phyloP scores from a whole-genome alignment of 2,888 invertebrate genomes.

The Carabus problematicus region DNA sequence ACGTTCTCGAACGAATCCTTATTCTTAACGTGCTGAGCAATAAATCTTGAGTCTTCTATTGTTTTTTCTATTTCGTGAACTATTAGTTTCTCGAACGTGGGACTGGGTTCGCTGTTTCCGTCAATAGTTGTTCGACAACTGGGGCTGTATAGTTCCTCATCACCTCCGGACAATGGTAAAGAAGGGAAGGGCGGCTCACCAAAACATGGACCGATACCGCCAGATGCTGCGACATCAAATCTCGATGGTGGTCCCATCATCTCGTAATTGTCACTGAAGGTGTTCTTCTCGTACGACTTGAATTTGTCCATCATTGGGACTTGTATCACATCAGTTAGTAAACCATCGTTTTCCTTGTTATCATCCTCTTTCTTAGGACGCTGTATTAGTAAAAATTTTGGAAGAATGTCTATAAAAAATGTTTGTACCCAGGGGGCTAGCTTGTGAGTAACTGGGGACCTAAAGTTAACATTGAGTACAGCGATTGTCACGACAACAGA shows the following conservation, averaged over 20 bases:
- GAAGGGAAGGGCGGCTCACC: conserved; percentile 74
- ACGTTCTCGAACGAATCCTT: conserved; percentile 94
- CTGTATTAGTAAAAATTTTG: conserved; percentile 86
- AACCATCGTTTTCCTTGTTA: conserved; percentile 59
- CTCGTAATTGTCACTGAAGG: conserved; percentile 63
- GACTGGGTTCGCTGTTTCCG: conserved; percentile 71
- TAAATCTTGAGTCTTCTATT: conserved; percentile 90
- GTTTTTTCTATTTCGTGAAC: conserved; percentile 90
- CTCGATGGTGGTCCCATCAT: conserved; percentile 59
- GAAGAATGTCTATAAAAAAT: conserved; percentile 85
- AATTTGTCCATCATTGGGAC: conserved; percentile 72
- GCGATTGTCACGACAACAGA: conserved; percentile 94
- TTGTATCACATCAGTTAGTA: conserved; percentile 82
- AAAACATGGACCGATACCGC: conserved; percentile 68
- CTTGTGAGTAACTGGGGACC: conserved; percentile 90
- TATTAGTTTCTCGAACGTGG: conserved; percentile 82
- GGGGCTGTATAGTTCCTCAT: conserved; percentile 84
- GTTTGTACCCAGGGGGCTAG: conserved; percentile 91
- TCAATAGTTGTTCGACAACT: conserved; percentile 62
- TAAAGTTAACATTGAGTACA: conserved; percentile 91
- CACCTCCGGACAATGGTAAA: conserved; percentile 75
- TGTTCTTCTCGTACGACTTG: conserved; percentile 69
- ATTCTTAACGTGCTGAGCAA: conserved; percentile 94
- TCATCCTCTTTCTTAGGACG: conserved; percentile 80
- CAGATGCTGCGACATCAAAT: conserved; percentile 72